Percentiles rank a stretch among this genome's conserved stretches.
These are phyloP conservation scores for Rhagologus leucostigma DNA, from an alignment of 2,113 vertebrate genomes.

Conservation along the genomic window DNA sequence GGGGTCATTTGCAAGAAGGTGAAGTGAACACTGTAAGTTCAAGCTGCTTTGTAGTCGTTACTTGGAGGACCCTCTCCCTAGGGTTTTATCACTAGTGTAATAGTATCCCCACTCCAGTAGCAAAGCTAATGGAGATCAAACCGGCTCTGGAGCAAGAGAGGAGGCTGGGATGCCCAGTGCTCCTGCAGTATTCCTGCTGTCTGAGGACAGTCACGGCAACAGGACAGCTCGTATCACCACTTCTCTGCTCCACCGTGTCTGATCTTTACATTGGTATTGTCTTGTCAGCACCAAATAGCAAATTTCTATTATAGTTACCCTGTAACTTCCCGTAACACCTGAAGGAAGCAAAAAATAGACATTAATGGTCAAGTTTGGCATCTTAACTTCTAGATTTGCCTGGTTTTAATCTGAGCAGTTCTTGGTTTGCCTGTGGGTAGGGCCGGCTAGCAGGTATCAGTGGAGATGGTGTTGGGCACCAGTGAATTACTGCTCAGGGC, in stretches of 20 bases:
- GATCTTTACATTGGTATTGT: not conserved
- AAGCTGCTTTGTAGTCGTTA: fast-evolving
- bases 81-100: not conserved
- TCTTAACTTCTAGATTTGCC: not conserved
- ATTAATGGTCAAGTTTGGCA: not conserved
- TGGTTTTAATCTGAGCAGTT: not conserved
- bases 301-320: not conserved
- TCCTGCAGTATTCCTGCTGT: not conserved
- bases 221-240: fast-evolving
- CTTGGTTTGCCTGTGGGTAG: not conserved
- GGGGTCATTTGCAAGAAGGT: not conserved
- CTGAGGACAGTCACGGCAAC: not conserved
- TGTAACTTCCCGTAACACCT: not conserved
- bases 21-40: not conserved
- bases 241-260: fast-evolving
- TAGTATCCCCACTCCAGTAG: not conserved
- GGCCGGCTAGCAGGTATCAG: not conserved
- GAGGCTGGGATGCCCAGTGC: not conserved
- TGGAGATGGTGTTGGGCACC: not conserved
- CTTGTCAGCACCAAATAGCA: not conserved
- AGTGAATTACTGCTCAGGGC: not conserved
- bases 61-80: not conserved
- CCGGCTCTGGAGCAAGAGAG: not conserved
- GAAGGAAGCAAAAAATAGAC: not conserved
- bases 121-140: not conserved